phyloP scores from a whole-genome alignment of 2,113 vertebrate genomes.

The Emydura subglobosa region DNA sequence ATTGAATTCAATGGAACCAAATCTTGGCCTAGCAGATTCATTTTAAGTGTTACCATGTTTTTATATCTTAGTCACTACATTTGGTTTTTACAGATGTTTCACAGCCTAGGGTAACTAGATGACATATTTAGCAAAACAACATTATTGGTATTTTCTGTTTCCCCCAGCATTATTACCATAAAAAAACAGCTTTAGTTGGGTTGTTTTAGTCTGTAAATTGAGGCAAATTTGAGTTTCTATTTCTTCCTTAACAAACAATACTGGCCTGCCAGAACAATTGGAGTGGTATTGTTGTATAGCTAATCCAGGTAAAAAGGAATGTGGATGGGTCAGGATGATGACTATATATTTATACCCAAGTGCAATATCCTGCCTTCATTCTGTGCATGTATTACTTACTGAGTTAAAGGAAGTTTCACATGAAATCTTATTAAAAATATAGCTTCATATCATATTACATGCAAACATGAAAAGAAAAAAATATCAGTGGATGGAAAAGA shows the following conservation, averaged over 20 bases:
- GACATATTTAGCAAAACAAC: not conserved
- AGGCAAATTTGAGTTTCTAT: not conserved
- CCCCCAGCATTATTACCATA: not conserved
- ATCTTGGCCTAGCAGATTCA: slow-evolving; percentile 29
- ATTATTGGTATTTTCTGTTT: not conserved
- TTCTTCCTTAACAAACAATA: not conserved
- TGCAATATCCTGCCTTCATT: not conserved
- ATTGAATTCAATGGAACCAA: not conserved
- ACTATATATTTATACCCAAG: not conserved
- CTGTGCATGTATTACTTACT: not conserved
- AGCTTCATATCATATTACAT: not conserved
- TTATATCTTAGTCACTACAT: accelerated
- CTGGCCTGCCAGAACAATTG: not conserved
- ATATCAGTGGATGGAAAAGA: not conserved
- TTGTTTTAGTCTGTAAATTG: not conserved
- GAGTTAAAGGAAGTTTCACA: not conserved
- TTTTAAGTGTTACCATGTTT: not conserved
- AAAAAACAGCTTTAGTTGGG: not conserved
- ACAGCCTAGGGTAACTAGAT: accelerated
- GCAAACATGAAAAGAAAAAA: slow-evolving; percentile 23
- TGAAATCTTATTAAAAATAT: not conserved
- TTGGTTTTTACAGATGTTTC: not conserved
- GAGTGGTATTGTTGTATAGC: not conserved
- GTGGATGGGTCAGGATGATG: not conserved
- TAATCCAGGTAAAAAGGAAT: not conserved